Evolutionary conservation across 1,140 invertebrate species (phyloP).

Genomic region (Ditylenchus dipsaci): DNA sequence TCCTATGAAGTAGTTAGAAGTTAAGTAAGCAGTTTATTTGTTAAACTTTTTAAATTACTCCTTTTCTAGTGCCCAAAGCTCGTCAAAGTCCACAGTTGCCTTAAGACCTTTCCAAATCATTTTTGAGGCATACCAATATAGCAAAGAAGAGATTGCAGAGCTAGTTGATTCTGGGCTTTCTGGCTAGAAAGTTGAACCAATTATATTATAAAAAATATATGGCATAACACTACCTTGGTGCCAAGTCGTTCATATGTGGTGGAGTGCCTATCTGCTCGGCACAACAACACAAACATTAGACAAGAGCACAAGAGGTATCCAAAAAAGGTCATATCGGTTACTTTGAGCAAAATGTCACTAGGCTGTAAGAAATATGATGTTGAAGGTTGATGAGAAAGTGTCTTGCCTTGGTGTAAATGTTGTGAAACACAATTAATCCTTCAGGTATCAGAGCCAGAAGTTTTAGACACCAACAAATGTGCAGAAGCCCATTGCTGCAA

Average conservation of each 20-base stretch:
- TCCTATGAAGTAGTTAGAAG: slow-evolving; percentile 7
- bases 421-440: neutral
- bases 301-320: neutral
- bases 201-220: neutral
- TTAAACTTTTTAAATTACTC: neutral
- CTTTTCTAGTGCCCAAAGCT: slow-evolving; percentile 19
- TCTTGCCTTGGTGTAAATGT: neutral
- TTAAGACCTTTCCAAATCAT: slow-evolving; percentile 15
- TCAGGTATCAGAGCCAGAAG: slow-evolving; percentile 13
- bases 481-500: slow-evolving; percentile 14
- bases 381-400: neutral
- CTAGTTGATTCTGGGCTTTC: slow-evolving; percentile 2
- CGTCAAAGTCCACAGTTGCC: slow-evolving; percentile 11
- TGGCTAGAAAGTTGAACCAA: slow-evolving; percentile 7
- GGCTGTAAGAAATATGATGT: neutral
- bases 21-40: no score
- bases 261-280: neutral
- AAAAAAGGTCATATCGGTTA: neutral
- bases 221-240: neutral
- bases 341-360: no score
- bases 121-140: slow-evolving; percentile 18
- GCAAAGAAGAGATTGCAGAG: slow-evolving; percentile 11
- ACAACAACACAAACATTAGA: neutral
- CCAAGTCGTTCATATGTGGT: neutral
- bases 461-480: slow-evolving; percentile 14